A percentile compares a stretch with the other conserved stretches of the same genome.
Evolutionary conservation across 2,113 vertebrate genomes (phyloP).

Genomic region (Madoqua kirkii): DNA sequence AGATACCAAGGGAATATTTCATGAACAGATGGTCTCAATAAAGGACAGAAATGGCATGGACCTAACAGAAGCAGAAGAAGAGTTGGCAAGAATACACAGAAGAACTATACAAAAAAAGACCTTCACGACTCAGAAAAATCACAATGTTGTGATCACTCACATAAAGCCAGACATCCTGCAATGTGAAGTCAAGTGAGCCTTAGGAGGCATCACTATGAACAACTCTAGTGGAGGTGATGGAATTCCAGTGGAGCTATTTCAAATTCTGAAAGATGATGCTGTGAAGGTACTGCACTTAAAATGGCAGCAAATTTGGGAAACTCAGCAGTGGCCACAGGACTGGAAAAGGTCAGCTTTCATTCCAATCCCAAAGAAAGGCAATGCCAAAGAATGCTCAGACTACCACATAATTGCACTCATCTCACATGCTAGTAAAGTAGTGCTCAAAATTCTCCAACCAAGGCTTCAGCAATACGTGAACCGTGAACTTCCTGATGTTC

Average conservation of each 20-base stretch:
- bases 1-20: neutral
- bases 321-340: neutral
- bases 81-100: neutral
- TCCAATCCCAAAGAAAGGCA: neutral
- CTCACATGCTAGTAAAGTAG: fast-evolving
- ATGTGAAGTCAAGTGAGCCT: neutral
- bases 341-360: neutral
- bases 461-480: fast-evolving
- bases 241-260: neutral
- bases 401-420: neutral
- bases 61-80: neutral
- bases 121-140: neutral
- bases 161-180: neutral
- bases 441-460: neutral
- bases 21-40: neutral
- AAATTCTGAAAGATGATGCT: neutral
- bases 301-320: neutral
- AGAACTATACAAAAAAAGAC: neutral
- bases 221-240: neutral
- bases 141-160: fast-evolving
- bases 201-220: neutral
- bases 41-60: neutral
- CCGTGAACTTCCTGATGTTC: neutral
- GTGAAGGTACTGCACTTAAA: neutral
- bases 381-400: neutral